Percentiles rank a stretch among this genome's conserved stretches.
Evolutionary conservation across 2,888 invertebrate species (phyloP).

Genomic region (Coenonympha arcania): DNA sequence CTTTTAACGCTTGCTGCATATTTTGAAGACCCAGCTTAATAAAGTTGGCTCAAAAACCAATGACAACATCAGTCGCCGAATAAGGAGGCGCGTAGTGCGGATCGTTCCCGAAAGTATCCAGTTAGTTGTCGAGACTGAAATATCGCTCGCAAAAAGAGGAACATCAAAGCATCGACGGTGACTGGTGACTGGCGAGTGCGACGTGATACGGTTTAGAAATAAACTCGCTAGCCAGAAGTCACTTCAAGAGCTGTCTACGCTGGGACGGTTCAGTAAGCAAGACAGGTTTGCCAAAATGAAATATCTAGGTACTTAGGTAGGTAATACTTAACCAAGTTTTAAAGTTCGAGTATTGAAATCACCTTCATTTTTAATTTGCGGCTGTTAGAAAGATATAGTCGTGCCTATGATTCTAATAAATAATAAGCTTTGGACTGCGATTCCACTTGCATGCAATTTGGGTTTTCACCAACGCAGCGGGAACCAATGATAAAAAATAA

Average conservation of each 20-base stretch:
- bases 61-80: slow-evolving; percentile 34
- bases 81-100: slow-evolving; percentile 33
- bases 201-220: slow-evolving; percentile 71
- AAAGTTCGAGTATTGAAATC: background rate
- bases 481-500: no score
- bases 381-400: no score
- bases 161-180: slow-evolving; percentile 69
- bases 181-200: slow-evolving; percentile 56
- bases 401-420: no score
- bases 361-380: no score
- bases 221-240: slow-evolving; percentile 42
- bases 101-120: slow-evolving; percentile 67
- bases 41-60: slow-evolving; percentile 1
- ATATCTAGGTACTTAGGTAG: background rate
- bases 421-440: no score
- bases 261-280: slow-evolving; percentile 39
- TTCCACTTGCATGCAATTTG: no score
- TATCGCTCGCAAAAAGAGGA: slow-evolving; percentile 70
- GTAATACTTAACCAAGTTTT: background rate
- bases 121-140: slow-evolving; percentile 53
- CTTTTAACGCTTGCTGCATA: no score
- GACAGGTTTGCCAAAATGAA: background rate
- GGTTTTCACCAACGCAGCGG: no score
- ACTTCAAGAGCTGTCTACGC: slow-evolving; percentile 44
- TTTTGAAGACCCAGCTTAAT: background rate